phyloP scores from a whole-genome alignment of 1,140 invertebrate genomes.

The Megalonaias nervosa region DNA sequence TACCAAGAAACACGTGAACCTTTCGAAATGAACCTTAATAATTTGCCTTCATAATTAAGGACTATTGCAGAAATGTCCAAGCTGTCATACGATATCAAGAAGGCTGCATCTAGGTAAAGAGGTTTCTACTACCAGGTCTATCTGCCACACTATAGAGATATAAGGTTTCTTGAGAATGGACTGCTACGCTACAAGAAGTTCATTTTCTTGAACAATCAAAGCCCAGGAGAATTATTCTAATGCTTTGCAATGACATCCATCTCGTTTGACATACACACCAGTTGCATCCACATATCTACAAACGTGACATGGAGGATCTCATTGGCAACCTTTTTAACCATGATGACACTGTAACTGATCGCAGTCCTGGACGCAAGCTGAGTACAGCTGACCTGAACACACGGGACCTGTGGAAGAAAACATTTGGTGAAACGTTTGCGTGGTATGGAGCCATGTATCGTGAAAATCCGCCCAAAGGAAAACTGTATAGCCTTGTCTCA shows the following conservation, averaged over 20 bases:
- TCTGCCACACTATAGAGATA: conserved; percentile 71
- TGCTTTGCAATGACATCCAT: conserved; percentile 74
- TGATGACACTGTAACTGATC: conserved; percentile 2
- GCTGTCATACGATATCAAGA: conserved; percentile 67
- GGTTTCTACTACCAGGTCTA: conserved; percentile 72
- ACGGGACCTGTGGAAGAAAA: conserved; percentile 54
- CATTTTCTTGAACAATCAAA: conserved; percentile 69
- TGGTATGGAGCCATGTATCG: conserved; percentile 68
- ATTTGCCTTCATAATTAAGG: neutral
- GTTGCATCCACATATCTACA: conserved; percentile 70
- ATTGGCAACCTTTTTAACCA: conserved; percentile 55
- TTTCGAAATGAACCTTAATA: conserved; percentile 42
- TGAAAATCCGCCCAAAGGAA: conserved; percentile 54
- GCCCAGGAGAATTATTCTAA: conserved; percentile 71
- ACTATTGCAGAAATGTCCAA: conserved; percentile 4
- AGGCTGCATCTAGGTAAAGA: conserved; percentile 69
- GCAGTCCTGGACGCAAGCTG: conserved; percentile 68
- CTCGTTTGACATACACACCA: conserved; percentile 74
- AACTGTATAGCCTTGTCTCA: conserved; percentile 38
- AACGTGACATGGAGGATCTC: conserved; percentile 68
- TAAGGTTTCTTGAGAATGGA: conserved; percentile 68
- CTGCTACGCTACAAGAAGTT: conserved; percentile 73
- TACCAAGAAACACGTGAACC: conserved; percentile 50
- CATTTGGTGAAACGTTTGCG: conserved; percentile 57
- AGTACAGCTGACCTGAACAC: conserved; percentile 49